phyloP scores from a whole-genome alignment of 2,797 vertebrate genomes.

The Esox masquinongy region DNA sequence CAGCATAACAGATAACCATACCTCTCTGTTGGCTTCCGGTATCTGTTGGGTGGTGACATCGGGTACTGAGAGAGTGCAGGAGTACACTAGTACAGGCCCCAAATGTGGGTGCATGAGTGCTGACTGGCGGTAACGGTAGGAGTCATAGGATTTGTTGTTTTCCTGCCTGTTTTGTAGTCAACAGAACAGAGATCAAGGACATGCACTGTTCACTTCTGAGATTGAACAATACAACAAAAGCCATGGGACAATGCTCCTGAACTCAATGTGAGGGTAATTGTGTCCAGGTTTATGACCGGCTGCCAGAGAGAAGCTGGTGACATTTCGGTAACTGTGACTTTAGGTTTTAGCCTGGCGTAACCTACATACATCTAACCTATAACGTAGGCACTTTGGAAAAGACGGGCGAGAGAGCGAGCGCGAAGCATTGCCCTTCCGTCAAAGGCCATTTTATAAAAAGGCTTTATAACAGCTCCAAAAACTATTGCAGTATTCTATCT shows the following conservation, averaged over 20 bases:
- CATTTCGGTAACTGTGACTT: neutral
- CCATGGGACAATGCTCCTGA: neutral
- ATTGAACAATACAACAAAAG: neutral
- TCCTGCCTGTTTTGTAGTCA: neutral
- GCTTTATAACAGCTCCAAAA: neutral
- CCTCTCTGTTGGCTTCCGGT: neutral
- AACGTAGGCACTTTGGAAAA: neutral
- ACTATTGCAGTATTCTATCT: neutral
- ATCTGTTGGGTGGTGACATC: too few relatives aligned
- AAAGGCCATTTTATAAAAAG: neutral
- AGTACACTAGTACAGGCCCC: too few relatives aligned
- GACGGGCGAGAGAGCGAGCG: constrained; percentile 2
- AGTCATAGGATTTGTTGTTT: neutral
- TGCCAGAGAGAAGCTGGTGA: neutral
- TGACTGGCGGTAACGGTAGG: neutral
- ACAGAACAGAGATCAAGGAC: neutral
- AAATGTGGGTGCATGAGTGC: neutral
- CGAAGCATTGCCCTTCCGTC: constrained; percentile 2
- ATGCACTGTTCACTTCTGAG: neutral
- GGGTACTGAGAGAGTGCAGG: too few relatives aligned
- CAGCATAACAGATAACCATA: neutral
- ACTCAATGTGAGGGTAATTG: neutral
- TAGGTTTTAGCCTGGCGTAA: neutral
- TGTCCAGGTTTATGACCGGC: neutral
- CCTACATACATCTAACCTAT: neutral